phyloP scores from a whole-genome alignment of 2,113 vertebrate genomes.

The Chloropsis hardwickii region DNA sequence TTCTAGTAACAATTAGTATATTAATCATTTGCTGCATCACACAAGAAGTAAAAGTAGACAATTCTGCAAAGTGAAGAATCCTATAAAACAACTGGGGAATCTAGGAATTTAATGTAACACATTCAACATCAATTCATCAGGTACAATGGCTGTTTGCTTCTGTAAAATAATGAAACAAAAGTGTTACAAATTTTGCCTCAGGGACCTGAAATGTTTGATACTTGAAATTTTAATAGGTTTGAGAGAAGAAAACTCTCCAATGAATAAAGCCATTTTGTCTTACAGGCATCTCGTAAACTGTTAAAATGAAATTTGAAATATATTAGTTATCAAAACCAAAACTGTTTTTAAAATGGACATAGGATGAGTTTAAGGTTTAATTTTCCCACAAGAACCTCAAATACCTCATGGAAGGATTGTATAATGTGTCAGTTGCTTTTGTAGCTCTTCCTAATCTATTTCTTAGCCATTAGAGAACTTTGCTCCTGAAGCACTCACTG shows the following conservation, averaged over 20 bases:
- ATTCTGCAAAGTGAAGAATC: not conserved
- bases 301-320: not conserved
- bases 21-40: not conserved
- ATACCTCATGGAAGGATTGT: not conserved
- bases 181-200: not conserved
- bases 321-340: not conserved
- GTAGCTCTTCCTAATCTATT: not conserved
- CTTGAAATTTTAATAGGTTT: conserved; percentile 22
- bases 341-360: not conserved
- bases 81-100: not conserved
- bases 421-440: not conserved
- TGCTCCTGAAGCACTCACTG: not conserved
- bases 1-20: not conserved
- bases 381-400: not conserved
- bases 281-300: conserved; percentile 4
- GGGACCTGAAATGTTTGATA: not conserved
- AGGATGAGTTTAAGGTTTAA: not conserved
- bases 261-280: not conserved
- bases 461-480: not conserved
- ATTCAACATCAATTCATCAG: not conserved
- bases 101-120: not conserved
- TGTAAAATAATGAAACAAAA: conserved; percentile 19
- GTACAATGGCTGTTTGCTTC: not conserved
- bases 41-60: not conserved
- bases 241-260: not conserved